Evolutionary conservation across 2,888 invertebrate species (phyloP).

Genomic region (Apamea sordens): DNA sequence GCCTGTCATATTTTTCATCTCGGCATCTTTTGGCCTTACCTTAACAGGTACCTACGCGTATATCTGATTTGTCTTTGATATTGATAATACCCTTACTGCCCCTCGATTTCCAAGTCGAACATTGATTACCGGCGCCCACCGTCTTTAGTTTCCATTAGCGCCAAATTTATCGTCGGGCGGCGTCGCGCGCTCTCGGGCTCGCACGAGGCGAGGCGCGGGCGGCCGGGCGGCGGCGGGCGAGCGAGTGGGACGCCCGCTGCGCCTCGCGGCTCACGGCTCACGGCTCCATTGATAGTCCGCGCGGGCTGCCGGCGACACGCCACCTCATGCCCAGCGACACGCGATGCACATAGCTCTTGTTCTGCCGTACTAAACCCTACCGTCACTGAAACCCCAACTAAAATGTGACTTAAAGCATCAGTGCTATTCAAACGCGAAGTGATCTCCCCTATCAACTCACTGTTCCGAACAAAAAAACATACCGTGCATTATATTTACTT

Average conservation of each 20-base stretch:
- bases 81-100: constrained; percentile 77
- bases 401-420: constrained; percentile 78
- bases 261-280: constrained; percentile 71
- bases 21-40: constrained; percentile 43
- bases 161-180: constrained; percentile 89
- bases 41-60: constrained; percentile 43
- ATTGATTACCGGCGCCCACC: constrained; percentile 88
- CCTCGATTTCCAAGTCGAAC: constrained; percentile 85
- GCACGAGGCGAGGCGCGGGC: constrained; percentile 69
- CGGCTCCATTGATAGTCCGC: constrained; percentile 86
- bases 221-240: constrained; percentile 72
- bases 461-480: constrained; percentile 65
- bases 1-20: constrained; percentile 52
- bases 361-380: constrained; percentile 74
- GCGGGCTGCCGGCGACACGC: constrained; percentile 85
- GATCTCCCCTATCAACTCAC: constrained; percentile 59
- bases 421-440: constrained; percentile 71
- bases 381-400: constrained; percentile 75
- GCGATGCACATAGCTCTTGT: constrained; percentile 76
- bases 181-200: constrained; percentile 81
- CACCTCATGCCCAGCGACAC: constrained; percentile 76
- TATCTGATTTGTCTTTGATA: constrained; percentile 65
- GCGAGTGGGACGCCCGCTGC: constrained; percentile 80
- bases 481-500: constrained; percentile 74
- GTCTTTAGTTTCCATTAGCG: constrained; percentile 87